phyloP scores from a whole-genome alignment of 2,888 invertebrate genomes.

The Alsophila aescularia region DNA sequence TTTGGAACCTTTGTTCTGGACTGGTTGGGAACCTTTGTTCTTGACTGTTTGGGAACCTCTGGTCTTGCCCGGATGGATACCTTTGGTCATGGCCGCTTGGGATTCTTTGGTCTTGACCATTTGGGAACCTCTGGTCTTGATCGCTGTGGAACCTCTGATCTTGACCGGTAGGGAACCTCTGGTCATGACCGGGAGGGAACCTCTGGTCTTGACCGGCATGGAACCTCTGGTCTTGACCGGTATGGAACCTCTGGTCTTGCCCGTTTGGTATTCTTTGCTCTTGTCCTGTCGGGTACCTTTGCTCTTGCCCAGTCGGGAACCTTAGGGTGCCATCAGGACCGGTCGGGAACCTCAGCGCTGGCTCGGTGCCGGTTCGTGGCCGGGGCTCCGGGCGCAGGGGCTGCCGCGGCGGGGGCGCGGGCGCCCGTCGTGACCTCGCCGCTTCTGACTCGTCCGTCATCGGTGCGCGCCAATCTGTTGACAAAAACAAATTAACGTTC shows the following conservation, averaged over 20 bases:
- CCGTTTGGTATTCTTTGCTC: slow-evolving; percentile 3
- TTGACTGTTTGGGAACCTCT: not conserved
- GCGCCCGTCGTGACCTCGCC: slow-evolving; percentile 71
- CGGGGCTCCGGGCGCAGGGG: slow-evolving; percentile 64
- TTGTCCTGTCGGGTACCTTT: slow-evolving; percentile 5
- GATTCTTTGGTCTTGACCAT: slow-evolving; percentile 4
- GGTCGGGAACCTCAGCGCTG: slow-evolving; percentile 19
- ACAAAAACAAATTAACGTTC: slow-evolving; percentile 35
- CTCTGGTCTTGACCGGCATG: slow-evolving; percentile 1
- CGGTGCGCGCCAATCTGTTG: slow-evolving; percentile 81
- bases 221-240: slow-evolving; percentile 2
- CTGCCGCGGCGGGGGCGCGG: slow-evolving; percentile 71
- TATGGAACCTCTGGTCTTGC: not conserved
- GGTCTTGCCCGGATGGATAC: not conserved
- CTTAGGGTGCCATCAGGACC: slow-evolving; percentile 18
- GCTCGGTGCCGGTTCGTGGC: slow-evolving; percentile 51
- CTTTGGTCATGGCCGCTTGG: slow-evolving; percentile 2
- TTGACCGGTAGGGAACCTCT: not conserved
- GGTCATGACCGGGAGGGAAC: not conserved
- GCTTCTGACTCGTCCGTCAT: slow-evolving; percentile 79
- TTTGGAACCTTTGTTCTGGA: slow-evolving; percentile 1
- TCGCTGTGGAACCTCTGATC: not conserved
- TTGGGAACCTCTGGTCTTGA: not conserved
- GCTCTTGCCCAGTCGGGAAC: slow-evolving; percentile 15
- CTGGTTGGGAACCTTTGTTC: slow-evolving; percentile 1